phyloP scores from a whole-genome alignment of 2,888 invertebrate genomes.

The Tethea ocularis region DNA sequence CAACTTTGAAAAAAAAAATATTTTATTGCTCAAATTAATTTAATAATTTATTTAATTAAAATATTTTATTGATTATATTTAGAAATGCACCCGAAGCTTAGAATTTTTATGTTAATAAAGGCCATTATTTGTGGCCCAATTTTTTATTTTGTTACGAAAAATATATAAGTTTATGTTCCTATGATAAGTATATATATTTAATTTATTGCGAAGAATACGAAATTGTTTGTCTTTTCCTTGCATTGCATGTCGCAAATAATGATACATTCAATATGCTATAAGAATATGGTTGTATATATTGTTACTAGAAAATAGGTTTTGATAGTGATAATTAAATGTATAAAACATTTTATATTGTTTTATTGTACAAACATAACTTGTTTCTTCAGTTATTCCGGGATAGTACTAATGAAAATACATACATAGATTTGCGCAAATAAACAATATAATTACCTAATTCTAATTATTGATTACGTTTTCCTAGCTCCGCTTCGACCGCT shows the following conservation, averaged over 20 bases:
- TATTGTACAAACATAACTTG: not conserved
- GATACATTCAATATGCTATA: conserved; percentile 20
- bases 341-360: conserved; percentile 26
- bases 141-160: not conserved
- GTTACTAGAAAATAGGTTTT: conserved; percentile 43
- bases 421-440: too few relatives aligned
- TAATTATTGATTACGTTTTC: too few relatives aligned
- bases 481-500: too few relatives aligned
- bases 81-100: not conserved
- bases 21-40: conserved; percentile 1
- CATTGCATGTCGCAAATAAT: not conserved
- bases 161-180: not conserved
- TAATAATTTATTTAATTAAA: not conserved
- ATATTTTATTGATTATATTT: not conserved
- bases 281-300: conserved; percentile 52
- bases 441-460: too few relatives aligned
- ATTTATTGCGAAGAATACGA: not conserved
- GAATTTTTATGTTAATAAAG: not conserved
- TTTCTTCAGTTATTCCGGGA: too few relatives aligned
- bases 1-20: not conserved
- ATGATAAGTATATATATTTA: too few relatives aligned
- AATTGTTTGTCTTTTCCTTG: not conserved
- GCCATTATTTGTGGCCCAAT: not conserved
- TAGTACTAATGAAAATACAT: too few relatives aligned
- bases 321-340: conserved; percentile 54